Conservation (phyloP, 2,888 invertebrate species). For the Timema podura region DNA sequence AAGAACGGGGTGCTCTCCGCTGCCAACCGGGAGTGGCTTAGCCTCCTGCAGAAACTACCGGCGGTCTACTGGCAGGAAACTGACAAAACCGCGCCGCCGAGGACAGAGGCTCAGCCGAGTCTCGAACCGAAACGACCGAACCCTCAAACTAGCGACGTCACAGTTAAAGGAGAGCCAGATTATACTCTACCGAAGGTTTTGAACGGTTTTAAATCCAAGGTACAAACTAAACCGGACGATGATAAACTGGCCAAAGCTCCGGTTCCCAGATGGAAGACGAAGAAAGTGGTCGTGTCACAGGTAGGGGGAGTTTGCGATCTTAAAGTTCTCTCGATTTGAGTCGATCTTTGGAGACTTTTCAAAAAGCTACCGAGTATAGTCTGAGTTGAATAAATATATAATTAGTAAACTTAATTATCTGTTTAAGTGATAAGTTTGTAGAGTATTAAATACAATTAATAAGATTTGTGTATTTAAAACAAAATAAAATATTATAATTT, state of each 20-base stretch:
- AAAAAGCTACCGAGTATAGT: not conserved
- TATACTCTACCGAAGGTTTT: slow-evolving; percentile 47
- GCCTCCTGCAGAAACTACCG: slow-evolving; percentile 49
- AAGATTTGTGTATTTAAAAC: no score
- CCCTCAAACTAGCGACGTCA: not conserved
- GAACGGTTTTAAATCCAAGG: slow-evolving; percentile 44
- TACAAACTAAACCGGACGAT: slow-evolving; percentile 36
- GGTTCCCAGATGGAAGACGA: slow-evolving; percentile 50
- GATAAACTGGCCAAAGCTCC: slow-evolving; percentile 38
- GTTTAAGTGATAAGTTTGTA: no score
- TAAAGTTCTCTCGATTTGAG: not conserved
- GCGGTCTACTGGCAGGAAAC: slow-evolving; percentile 38
- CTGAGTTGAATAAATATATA: no score
- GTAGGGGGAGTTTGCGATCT: slow-evolving; percentile 33
- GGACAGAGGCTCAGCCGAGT: slow-evolving; percentile 13
- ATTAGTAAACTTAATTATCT: no score
- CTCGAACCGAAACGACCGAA: slow-evolving; percentile 3
- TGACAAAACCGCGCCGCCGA: slow-evolving; percentile 29
- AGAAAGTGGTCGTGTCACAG: slow-evolving; percentile 38
- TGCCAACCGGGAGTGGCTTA: slow-evolving; percentile 50
- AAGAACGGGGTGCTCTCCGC: slow-evolving; percentile 47
- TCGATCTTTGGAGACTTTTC: not conserved
- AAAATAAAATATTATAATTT: no score
- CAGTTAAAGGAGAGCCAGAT: slow-evolving; percentile 31
- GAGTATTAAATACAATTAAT: no score